Base-by-base conservation (phyloP, 2,888 invertebrate genomes). In the Anagyrus pseudococci region DNA sequence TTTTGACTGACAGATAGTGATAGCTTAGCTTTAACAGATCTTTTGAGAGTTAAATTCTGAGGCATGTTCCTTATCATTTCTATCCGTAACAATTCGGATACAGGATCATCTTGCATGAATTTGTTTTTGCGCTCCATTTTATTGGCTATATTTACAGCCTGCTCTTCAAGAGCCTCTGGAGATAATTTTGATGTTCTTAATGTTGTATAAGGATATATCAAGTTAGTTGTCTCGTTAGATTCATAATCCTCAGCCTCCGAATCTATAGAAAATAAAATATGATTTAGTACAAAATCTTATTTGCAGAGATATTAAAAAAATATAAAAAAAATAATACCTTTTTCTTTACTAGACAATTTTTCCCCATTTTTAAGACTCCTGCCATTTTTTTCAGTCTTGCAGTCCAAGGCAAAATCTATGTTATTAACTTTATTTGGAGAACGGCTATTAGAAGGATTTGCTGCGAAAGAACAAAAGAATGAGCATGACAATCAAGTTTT, bases 11-110 rank as follows among this genome's bases (percentile, higher is more conserved):
- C 85, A 0, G 87, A 86, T 67, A 83, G 83, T 0, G 85, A 84
- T 37, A 91, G 79, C 75, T 87, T 88, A 40, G 85, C 85, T 69
- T 88, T 88, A 0, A 91, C 86, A 48, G 83, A 83, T 67, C 89
- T 82, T 78, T 91, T 91, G 72, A 89, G 84, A 1, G 88, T 87
- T 60, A 92, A 77, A 46, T 88, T 85, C 73, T 90, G 89, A 0
- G 90, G 88, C 73, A 91, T 84, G 62, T 89, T 87, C 47, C 88
- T 83, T 41, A 91, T 78, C 0, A 89, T 87, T 69, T 89, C 88
- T 70, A 87, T 84, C 72, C 89, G 82, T 50, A 87, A 74, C 73
- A 87, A 85, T 71, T 89, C 87, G 1, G 88, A 85, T 19, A 83
- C 78, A 0, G 87, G 86, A 71, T 85, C 85, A 72, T 89, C 85